Conservation (phyloP, 2,797 vertebrate genomes). For the Galago senegalensis region DNA sequence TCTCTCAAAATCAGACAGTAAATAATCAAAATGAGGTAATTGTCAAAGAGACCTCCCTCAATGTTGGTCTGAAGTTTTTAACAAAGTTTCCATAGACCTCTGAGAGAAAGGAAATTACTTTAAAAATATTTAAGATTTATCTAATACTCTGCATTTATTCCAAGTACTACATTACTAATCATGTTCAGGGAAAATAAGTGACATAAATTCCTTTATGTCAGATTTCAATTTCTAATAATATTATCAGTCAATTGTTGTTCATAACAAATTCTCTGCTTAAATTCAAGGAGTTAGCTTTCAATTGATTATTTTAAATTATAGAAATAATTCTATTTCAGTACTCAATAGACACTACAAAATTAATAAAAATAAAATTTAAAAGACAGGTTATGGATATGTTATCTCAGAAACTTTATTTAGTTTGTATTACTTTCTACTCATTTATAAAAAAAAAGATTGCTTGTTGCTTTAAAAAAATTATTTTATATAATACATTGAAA, state of each 20-base stretch:
- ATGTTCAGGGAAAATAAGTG: background rate
- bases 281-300: background rate
- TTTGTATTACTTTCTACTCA: background rate
- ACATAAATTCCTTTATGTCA: background rate
- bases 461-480: slow-evolving; percentile 14
- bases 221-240: slow-evolving; percentile 47
- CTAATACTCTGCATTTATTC: background rate
- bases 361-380: slow-evolving; percentile 35
- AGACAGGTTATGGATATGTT: background rate
- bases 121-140: slow-evolving; percentile 13
- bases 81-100: background rate
- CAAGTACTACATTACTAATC: slow-evolving; percentile 10
- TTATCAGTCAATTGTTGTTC: background rate
- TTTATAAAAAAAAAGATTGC: slow-evolving; percentile 32
- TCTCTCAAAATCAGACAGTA: background rate
- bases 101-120: slow-evolving; percentile 2
- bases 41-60: background rate
- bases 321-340: background rate
- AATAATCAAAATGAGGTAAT: slow-evolving; percentile 28
- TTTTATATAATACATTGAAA: background rate
- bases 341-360: background rate
- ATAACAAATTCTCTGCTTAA: background rate
- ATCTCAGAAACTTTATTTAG: background rate
- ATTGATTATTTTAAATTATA: slow-evolving; percentile 10
- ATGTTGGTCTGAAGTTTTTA: background rate